Percentiles rank a stretch among this genome's conserved stretches.
These are phyloP conservation scores for Macrobrachium nipponense DNA, from an alignment of 1,140 invertebrate species.

Conservation along the genomic window DNA sequence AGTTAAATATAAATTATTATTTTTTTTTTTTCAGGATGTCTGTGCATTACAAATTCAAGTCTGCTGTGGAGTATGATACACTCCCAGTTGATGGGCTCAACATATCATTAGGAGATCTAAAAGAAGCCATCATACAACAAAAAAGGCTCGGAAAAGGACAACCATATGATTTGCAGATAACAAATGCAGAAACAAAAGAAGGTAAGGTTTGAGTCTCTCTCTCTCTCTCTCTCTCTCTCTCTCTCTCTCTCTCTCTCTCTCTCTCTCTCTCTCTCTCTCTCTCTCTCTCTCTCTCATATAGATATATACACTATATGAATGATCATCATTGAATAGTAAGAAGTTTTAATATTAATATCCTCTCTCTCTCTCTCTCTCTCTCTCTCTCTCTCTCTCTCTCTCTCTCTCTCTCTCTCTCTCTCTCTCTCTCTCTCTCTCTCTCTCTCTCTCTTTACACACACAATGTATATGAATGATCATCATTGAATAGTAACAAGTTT, in stretches of 20 bases:
- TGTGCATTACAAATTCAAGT: conserved; percentile 99
- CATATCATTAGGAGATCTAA: conserved; percentile 94
- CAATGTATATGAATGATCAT: too few relatives aligned
- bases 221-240: not conserved
- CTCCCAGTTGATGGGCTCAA: conserved; percentile 97
- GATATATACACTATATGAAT: too few relatives aligned
- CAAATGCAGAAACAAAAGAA: conserved; percentile 98
- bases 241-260: conserved; percentile 12
- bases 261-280: too few relatives aligned
- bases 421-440: too few relatives aligned
- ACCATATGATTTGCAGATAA: conserved; percentile 95
- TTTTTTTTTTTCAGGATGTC: conserved; percentile 76
- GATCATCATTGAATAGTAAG: too few relatives aligned
- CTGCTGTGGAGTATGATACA: conserved; percentile 92
- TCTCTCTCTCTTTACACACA: too few relatives aligned
- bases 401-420: not conserved
- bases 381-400: conserved; percentile 16
- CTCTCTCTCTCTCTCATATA: too few relatives aligned
- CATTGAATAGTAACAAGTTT: too few relatives aligned
- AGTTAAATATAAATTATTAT: not conserved
- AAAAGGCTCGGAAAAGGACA: conserved; percentile 93
- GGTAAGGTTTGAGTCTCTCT: conserved; percentile 73
- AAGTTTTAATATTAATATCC: not conserved
- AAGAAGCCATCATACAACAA: conserved; percentile 94
- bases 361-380: not conserved